Evolutionary conservation across 2,888 invertebrate genomes (phyloP), one percentile per base, ranked within the genome.

Genomic region (Molanna angustata): DNA sequence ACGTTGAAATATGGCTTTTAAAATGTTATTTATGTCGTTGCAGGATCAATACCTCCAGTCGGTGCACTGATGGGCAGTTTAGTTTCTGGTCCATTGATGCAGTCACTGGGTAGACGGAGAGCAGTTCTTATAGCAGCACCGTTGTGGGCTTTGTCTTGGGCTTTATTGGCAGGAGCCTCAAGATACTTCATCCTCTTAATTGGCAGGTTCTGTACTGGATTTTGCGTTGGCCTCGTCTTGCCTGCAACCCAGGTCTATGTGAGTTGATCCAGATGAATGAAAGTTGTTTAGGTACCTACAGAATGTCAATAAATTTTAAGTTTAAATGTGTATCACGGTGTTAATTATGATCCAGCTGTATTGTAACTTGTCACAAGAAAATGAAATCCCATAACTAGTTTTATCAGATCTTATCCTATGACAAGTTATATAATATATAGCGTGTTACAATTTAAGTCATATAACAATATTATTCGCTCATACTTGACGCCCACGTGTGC

Each of bases 201-300:
- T 2, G 84, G 82, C 0, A 68, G 86, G 37, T 64, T 79, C 4
- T 57, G 81, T 22, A 76, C 80, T 1, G 86, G 86, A 0, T 69
- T 82, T 35, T 80, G 83, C 48, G 77, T 78, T 2, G 82, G 83
- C 1, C 76, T 85, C 18, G 73, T 76, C 1, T 69, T 79, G 7
- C 83, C 85, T 1, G 77, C 84, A 2, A 76, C 76, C n/a, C 81
- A 80, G 69, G 78, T 82, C 59, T 86, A 85, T 65, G 80, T 85
- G 58, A 78, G 82, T 65, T n/a, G n/a, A n/a, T n/a, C n/a, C n/a
- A 40, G 19, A 19, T 18, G 9, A 32, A 16, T 16, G 32, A 14
- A 40, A n/a, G 4, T 3, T 3, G 7, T 11, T 1, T 4, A 27
- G 11, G 11, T 7, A 6, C 27, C 27, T 27, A 7, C 27, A 27